Evolutionary conservation across 2,113 vertebrate genomes (phyloP).

Genomic region (Suricata suricatta): DNA sequence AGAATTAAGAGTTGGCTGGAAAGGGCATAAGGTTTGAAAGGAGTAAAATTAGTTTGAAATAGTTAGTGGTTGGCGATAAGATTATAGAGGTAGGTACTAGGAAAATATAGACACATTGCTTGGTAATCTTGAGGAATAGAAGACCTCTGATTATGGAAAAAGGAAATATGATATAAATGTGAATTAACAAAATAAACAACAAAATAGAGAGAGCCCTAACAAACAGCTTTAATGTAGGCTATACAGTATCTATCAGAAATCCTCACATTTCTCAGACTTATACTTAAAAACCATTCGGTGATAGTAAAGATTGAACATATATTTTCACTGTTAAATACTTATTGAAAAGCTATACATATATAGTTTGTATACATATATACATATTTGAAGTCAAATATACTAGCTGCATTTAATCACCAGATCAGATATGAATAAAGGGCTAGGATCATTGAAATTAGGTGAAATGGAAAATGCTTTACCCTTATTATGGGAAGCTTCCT

Average conservation of each 20-base stretch:
- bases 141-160: not conserved
- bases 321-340: not conserved
- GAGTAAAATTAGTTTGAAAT: slow-evolving; percentile 28
- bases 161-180: not conserved
- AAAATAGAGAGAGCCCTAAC: not conserved
- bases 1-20: not conserved
- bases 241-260: not conserved
- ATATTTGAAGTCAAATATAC: not conserved
- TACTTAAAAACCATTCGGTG: not conserved
- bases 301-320: not conserved
- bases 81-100: not conserved
- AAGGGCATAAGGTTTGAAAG: not conserved
- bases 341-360: not conserved
- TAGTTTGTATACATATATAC: too few relatives aligned
- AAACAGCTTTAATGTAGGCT: not conserved
- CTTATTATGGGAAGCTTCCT: not conserved
- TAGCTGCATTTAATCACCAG: not conserved
- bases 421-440: not conserved
- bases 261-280: not conserved
- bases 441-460: not conserved
- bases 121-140: slow-evolving; percentile 12
- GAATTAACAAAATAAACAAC: slow-evolving; percentile 22
- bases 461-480: not conserved
- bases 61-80: not conserved
- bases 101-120: not conserved